phyloP scores from a whole-genome alignment of 2,888 invertebrate genomes.

The Tromatobia lineatoria region DNA sequence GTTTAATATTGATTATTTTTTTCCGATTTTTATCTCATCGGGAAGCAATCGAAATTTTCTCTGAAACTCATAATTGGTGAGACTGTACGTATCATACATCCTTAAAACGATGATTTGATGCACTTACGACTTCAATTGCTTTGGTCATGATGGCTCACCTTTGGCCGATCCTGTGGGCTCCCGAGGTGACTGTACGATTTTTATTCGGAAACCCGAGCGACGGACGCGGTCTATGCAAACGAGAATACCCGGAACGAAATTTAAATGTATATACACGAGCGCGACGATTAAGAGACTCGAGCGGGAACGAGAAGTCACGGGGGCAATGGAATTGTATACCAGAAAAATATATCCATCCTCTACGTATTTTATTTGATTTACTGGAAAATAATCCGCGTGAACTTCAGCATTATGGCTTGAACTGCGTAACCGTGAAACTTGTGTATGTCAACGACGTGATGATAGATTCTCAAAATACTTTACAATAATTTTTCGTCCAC shows the following conservation, averaged over 20 bases:
- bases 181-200: conserved; percentile 41
- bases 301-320: conserved; percentile 3
- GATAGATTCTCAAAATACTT: too few relatives aligned
- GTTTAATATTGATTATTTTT: too few relatives aligned
- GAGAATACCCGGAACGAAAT: conserved; percentile 30
- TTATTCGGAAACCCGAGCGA: conserved; percentile 27
- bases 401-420: neutral
- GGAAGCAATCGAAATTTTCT: too few relatives aligned
- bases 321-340: neutral
- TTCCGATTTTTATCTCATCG: too few relatives aligned
- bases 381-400: neutral
- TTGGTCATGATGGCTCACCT: conserved; percentile 18
- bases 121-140: neutral
- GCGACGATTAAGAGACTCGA: too few relatives aligned
- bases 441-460: neutral
- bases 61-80: too few relatives aligned
- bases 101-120: too few relatives aligned
- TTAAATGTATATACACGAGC: neutral
- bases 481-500: too few relatives aligned
- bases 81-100: too few relatives aligned
- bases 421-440: neutral
- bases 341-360: neutral
- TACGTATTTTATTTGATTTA: neutral
- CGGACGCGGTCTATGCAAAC: conserved; percentile 28
- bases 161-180: conserved; percentile 13